These are phyloP conservation scores for Pocota personata DNA, from an alignment of 2,888 invertebrate genomes.

Conservation along the genomic window DNA sequence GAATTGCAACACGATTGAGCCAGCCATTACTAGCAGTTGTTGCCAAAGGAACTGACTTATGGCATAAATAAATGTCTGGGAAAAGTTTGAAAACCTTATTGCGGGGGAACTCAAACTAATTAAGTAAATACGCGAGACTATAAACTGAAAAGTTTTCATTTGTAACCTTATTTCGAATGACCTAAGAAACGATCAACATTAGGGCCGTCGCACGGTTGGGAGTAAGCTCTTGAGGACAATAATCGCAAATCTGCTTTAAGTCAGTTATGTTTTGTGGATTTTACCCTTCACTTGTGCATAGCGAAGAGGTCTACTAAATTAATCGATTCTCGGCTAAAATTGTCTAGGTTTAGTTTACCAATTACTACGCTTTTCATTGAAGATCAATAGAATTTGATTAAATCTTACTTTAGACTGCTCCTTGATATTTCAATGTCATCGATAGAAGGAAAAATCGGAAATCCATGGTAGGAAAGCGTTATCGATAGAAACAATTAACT, in stretches of 20 bases:
- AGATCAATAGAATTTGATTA: no score
- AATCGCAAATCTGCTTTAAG: not conserved
- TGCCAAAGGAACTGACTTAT: slow-evolving; percentile 24
- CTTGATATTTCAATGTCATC: no score
- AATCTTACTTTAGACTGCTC: no score
- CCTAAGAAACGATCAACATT: not conserved
- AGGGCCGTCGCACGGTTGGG: not conserved
- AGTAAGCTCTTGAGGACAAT: not conserved
- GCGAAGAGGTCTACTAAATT: no score
- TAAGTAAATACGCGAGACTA: slow-evolving; percentile 21
- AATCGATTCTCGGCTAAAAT: no score
- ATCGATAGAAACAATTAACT: no score
- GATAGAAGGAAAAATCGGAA: no score
- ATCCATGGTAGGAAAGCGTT: no score
- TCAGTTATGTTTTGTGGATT: not conserved
- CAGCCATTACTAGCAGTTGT: slow-evolving; percentile 39
- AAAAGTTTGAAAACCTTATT: slow-evolving; percentile 13
- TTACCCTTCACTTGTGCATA: no score
- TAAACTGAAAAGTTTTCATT: slow-evolving; percentile 1
- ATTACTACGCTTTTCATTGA: no score
- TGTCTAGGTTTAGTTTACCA: no score
- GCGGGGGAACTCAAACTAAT: not conserved
- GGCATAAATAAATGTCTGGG: slow-evolving; percentile 22
- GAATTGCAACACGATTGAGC: not conserved
- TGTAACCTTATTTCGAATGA: not conserved